A percentile compares a stretch with the other conserved stretches of the same genome.
phyloP scores from a whole-genome alignment of 2,113 vertebrate species.

The Sterna hirundo region DNA sequence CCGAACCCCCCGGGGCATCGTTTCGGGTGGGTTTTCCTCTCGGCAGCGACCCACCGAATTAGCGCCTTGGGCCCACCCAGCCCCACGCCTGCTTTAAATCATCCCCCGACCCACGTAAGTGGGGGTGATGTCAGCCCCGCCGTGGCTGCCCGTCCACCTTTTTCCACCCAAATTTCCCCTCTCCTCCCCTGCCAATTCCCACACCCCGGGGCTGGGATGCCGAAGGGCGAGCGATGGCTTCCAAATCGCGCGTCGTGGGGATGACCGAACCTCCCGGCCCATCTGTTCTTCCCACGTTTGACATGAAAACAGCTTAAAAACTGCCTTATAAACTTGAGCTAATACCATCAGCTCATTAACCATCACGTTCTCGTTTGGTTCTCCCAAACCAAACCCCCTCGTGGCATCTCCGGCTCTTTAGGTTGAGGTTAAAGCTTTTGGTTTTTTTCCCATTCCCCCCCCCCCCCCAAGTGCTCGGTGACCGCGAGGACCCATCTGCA shows the following conservation, averaged over 20 bases:
- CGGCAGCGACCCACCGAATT: not conserved
- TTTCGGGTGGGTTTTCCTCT: not conserved
- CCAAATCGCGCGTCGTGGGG: fast-evolving
- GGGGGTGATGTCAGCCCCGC: not conserved
- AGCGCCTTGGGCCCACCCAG: not conserved
- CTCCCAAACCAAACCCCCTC: not conserved
- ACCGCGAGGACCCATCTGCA: not conserved
- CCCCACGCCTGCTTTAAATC: not conserved
- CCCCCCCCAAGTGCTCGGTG: not conserved
- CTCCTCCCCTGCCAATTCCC: not conserved
- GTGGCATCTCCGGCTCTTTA: not conserved
- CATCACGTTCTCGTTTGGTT: not conserved
- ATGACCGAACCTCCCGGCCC: not conserved
- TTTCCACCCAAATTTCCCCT: not conserved
- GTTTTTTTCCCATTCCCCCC: no score
- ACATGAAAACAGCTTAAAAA: not conserved
- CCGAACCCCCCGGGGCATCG: fast-evolving
- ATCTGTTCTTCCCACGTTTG: not conserved
- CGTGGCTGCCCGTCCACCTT: not conserved
- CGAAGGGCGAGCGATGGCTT: fast-evolving
- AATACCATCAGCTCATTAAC: not conserved
- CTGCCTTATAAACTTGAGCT: not conserved
- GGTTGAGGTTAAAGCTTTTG: not conserved
- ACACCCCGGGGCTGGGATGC: not conserved
- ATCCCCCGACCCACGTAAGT: not conserved